These are phyloP conservation scores for Synaphobranchus kaupii DNA, from an alignment of 2,797 vertebrate species.

Conservation along the genomic window DNA sequence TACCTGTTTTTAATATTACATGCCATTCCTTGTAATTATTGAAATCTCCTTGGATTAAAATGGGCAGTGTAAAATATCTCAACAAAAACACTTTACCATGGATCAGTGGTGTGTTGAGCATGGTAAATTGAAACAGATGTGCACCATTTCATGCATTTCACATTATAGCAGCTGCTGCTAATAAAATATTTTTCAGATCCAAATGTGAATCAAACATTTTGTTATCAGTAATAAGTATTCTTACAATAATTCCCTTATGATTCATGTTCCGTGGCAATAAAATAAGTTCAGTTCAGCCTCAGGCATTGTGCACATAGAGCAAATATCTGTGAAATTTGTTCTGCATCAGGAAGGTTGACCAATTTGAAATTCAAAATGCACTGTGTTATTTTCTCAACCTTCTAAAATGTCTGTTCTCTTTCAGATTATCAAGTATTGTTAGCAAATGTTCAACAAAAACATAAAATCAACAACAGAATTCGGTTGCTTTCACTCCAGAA, in stretches of 20 bases:
- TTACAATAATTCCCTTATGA: not conserved
- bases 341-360: not conserved
- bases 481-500: no score
- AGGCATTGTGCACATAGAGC: not conserved
- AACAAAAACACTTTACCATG: constrained; percentile 46
- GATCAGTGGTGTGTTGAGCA: constrained; percentile 42
- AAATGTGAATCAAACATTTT: constrained; percentile 16
- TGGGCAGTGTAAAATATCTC: constrained; percentile 21
- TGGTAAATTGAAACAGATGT: constrained; percentile 56
- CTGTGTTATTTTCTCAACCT: not conserved
- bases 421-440: not conserved
- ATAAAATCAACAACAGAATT: not conserved
- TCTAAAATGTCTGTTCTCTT: not conserved
- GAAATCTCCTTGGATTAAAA: constrained; percentile 13
- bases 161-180: constrained; percentile 46
- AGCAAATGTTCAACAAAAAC: not conserved
- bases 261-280: not conserved
- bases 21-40: constrained; percentile 21
- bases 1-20: constrained; percentile 37
- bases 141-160: constrained; percentile 40
- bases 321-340: not conserved
- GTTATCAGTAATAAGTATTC: constrained; percentile 1
- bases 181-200: constrained; percentile 25
- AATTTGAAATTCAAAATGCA: not conserved
- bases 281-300: not conserved